Evolutionary conservation across 2,888 invertebrate genomes (phyloP).

Genomic region (Ormyrus pomaceus): DNA sequence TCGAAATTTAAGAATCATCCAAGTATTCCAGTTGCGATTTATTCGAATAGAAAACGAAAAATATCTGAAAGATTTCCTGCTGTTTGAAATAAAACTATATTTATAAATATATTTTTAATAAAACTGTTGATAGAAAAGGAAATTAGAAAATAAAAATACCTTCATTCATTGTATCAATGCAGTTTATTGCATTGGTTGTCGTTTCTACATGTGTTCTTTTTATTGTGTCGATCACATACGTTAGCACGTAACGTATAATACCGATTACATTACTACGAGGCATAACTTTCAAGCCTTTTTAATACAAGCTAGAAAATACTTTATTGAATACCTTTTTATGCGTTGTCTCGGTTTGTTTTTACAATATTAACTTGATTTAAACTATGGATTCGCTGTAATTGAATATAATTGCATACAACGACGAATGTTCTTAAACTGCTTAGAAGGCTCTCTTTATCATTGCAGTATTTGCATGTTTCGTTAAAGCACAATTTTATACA

Average conservation of each 20-base stretch:
- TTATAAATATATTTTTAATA: no score
- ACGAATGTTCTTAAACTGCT: conserved; percentile 17
- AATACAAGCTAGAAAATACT: conserved; percentile 53
- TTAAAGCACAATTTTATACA: conserved; percentile 25
- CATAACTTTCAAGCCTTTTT: conserved; percentile 37
- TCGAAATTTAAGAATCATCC: no score
- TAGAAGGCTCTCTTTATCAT: neutral
- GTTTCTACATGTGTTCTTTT: conserved; percentile 9
- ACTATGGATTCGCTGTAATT: conserved; percentile 32
- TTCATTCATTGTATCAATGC: neutral
- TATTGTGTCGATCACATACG: conserved; percentile 11
- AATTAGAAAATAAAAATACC: neutral
- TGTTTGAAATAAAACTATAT: no score
- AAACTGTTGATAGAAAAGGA: neutral
- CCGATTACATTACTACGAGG: conserved; percentile 28
- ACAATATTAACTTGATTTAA: conserved; percentile 6
- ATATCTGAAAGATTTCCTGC: no score
- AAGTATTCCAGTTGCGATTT: no score
- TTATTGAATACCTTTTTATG: conserved; percentile 46
- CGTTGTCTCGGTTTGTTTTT: conserved; percentile 40
- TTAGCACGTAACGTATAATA: conserved; percentile 20
- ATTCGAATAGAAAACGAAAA: no score
- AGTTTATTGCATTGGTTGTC: conserved; percentile 29
- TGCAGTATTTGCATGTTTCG: neutral
- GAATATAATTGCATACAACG: conserved; percentile 22